Base-by-base conservation (phyloP, 2,797 vertebrate species). In the Echeneis naucrates region DNA sequence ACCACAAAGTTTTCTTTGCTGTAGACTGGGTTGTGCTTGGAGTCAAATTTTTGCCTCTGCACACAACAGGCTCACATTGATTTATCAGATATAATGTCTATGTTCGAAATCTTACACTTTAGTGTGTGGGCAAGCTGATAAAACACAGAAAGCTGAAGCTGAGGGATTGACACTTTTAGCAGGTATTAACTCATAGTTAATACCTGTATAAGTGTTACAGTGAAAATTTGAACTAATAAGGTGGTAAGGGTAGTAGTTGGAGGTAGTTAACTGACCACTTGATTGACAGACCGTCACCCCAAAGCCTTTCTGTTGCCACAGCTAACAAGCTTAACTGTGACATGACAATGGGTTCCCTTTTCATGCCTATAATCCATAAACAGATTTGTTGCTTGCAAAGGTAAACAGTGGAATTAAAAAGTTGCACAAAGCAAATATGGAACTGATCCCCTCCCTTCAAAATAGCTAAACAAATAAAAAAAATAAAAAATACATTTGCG, bases 381-480 rank as follows among this genome's bases (percentile, higher is more conserved):
- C 10, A 26, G 13, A 56, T 53, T 27, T 2, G 16, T 53, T 32
- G 37, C 6, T n/a, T 19, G 9, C 14, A 24, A 11, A 14, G 13
- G 37, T 40, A 57, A 47, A 50, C 24, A 4, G 10, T 55, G 51
- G 2, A 37, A 56, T 68, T 47, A 53, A 58, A 68, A 55, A 63
- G 38, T 54, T 50, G 3, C 30, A 45, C 24, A 51, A 57, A 61
- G 45, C 48, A 75, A 73, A 59, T 32, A 21, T n/a, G 13, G n/a
- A 59, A 65, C 59, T 21, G 59, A 40, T 54, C 26, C 50, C 61
- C 21, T 8, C 61, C 21, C 8, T 7, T 9, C 12, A 47, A 52
- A 59, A n/a, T 0, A 67, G 56, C 48, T 19, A 66, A 57, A 51
- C 23, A 13, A 66, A n/a, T n/a, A n/a, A n/a, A 66, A n/a, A n/a